Conservation (phyloP, 2,113 vertebrate genomes). For the Melanocharis versteri region DNA sequence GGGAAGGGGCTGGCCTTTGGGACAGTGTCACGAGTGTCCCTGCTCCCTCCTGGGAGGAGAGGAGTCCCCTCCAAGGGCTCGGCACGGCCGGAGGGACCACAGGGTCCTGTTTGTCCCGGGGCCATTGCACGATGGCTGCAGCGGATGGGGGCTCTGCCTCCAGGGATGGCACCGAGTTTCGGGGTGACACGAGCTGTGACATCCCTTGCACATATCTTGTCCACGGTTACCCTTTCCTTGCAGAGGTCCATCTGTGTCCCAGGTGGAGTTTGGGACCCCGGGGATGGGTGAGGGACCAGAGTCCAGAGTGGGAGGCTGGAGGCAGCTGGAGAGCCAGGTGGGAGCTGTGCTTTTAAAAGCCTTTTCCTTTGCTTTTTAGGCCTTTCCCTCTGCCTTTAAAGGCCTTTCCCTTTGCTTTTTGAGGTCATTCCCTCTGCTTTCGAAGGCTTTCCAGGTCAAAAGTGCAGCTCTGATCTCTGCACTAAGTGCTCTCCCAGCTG, state of each 20-base stretch:
- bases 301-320: background rate
- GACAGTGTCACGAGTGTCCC: background rate
- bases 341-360: background rate
- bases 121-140: accelerated
- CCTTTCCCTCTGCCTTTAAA: background rate
- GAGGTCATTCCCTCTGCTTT: background rate
- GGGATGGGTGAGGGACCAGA: background rate
- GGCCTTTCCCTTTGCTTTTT: background rate
- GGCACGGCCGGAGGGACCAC: accelerated
- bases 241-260: background rate
- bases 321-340: background rate
- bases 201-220: accelerated
- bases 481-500: background rate
- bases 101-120: accelerated
- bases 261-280: accelerated
- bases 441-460: background rate
- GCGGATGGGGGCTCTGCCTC: accelerated
- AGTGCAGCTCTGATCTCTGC: background rate
- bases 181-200: background rate
- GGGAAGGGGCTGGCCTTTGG: background rate
- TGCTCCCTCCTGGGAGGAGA: background rate
- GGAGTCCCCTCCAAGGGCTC: background rate
- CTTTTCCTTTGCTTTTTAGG: background rate
- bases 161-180: background rate
- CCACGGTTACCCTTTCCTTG: background rate